A percentile compares a stretch with the other conserved stretches of the same genome.
These are phyloP conservation scores for Echinometra lucunter DNA, from an alignment of 53 echinoderm and acorn worm species.

Conservation along the genomic window DNA sequence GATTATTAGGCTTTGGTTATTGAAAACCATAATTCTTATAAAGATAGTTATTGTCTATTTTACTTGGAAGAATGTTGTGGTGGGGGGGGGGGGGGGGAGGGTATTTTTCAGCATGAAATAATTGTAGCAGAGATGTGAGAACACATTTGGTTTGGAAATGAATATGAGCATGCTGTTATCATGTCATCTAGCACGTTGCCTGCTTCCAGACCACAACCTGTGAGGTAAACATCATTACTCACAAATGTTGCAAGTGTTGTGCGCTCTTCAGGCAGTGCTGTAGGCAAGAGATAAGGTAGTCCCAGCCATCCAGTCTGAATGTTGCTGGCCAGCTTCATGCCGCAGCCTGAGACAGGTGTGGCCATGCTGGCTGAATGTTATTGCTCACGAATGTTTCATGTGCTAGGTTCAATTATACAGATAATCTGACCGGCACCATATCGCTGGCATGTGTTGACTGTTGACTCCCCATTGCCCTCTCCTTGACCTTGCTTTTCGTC, in stretches of 20 bases:
- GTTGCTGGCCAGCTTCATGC: not conserved
- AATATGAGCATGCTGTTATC: not conserved
- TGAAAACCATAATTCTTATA: too few relatives aligned
- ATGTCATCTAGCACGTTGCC: constrained; percentile 16
- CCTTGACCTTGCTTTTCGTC: constrained; percentile 47
- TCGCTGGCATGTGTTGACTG: constrained; percentile 4
- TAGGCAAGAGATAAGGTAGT: constrained; percentile 34
- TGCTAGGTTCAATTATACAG: constrained; percentile 41
- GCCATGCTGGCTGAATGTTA: not conserved
- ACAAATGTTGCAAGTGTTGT: not conserved
- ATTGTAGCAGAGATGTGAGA: not conserved
- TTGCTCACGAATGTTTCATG: constrained; percentile 55
- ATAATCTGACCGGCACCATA: constrained; percentile 21
- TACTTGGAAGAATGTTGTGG: not conserved
- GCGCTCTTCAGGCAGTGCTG: constrained; percentile 27
- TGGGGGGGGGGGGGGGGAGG: not conserved
- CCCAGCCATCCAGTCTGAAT: not conserved
- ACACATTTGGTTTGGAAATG: not conserved
- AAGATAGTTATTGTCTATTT: too few relatives aligned
- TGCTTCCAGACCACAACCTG: not conserved
- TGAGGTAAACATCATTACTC: not conserved
- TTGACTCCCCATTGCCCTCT: constrained; percentile 12
- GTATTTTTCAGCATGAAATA: too few relatives aligned
- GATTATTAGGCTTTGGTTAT: too few relatives aligned
- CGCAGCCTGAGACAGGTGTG: not conserved